These are phyloP conservation scores for Phoebastria nigripes DNA, from an alignment of 2,797 vertebrate species.

Conservation along the genomic window DNA sequence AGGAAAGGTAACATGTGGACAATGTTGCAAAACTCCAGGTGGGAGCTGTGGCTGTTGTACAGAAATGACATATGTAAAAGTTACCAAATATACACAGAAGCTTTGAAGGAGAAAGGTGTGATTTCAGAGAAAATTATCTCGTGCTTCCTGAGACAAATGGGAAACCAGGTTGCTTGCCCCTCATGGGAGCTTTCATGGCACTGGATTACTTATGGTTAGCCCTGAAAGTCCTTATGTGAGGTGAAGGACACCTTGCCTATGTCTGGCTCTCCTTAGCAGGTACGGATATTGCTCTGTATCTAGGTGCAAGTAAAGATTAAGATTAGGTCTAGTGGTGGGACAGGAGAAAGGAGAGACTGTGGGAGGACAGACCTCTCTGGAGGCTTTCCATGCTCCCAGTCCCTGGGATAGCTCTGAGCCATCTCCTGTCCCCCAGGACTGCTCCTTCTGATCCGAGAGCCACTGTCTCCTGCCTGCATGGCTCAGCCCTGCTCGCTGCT, in stretches of 20 bases:
- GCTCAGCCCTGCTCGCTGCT: not conserved
- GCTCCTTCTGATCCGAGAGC: not conserved
- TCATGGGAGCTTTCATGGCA: constrained; percentile 44
- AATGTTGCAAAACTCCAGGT: constrained; percentile 82
- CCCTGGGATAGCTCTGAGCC: not conserved
- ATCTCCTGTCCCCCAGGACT: not conserved
- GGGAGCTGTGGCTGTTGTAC: constrained; percentile 79
- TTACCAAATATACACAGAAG: constrained; percentile 78
- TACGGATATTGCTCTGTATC: not conserved
- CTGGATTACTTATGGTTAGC: not conserved
- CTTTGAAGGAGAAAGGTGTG: constrained; percentile 78
- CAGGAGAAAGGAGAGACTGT: not conserved
- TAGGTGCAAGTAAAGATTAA: not conserved
- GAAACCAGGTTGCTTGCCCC: constrained; percentile 66
- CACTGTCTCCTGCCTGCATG: fast-evolving
- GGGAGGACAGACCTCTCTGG: not conserved
- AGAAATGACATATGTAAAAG: constrained; percentile 81
- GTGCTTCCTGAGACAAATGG: constrained; percentile 63
- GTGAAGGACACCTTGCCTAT: not conserved
- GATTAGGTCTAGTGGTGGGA: not conserved
- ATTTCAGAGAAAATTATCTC: constrained; percentile 70
- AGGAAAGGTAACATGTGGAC: constrained; percentile 77
- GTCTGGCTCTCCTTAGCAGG: not conserved
- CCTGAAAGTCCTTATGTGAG: not conserved
- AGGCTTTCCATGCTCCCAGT: not conserved